Conservation (phyloP, 2,888 invertebrate genomes). For the Lithodes maja region DNA sequence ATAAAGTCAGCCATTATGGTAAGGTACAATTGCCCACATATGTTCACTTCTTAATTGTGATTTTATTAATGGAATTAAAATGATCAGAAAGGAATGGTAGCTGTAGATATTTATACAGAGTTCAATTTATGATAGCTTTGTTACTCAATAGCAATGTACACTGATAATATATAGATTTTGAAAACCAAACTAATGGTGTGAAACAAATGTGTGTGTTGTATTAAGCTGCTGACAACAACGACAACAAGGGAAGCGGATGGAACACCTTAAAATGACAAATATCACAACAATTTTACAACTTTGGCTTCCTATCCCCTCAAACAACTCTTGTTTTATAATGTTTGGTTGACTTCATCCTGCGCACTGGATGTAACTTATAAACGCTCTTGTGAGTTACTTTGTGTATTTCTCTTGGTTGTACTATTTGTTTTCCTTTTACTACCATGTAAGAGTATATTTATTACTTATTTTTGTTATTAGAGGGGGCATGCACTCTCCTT, state of each 20-base stretch:
- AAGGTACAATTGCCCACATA: too few species aligned
- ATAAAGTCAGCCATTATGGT: too few species aligned
- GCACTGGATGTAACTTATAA: background rate
- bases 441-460: constrained; percentile 28
- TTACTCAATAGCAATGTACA: background rate
- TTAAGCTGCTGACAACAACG: too few species aligned
- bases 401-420: constrained; percentile 36
- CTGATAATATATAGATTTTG: too few species aligned
- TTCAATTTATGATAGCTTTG: background rate
- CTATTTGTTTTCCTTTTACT: constrained; percentile 25
- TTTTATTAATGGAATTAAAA: too few species aligned
- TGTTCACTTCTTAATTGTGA: too few species aligned
- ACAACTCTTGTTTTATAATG: background rate
- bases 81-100: too few species aligned
- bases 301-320: background rate
- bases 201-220: too few species aligned
- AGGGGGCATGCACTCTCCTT: constrained; percentile 5
- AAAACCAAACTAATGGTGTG: too few species aligned
- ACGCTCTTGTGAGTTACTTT: background rate
- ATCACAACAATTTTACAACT: background rate
- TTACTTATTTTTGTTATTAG: constrained; percentile 28
- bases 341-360: background rate
- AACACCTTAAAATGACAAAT: background rate
- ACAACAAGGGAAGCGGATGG: too few species aligned
- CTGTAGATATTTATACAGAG: background rate